Percentiles rank a stretch among this genome's conserved stretches.
These are phyloP conservation scores for Pachliopta kotzebuea DNA, from an alignment of 2,888 invertebrate genomes.

Conservation along the genomic window DNA sequence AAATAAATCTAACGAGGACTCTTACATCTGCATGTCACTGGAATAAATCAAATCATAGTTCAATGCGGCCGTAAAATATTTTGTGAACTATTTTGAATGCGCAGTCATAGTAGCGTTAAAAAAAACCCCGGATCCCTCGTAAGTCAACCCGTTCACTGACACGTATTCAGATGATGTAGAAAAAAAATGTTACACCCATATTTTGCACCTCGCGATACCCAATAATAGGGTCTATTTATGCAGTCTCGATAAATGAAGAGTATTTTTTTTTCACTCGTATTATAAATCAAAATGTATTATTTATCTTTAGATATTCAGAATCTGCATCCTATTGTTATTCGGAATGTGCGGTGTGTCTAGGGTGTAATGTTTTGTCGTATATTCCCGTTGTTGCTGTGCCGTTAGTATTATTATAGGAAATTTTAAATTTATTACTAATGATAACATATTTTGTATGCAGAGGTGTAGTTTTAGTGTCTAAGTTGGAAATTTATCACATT, in stretches of 20 bases:
- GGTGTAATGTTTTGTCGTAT: conserved; percentile 74
- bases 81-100: conserved; percentile 77
- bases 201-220: conserved; percentile 78
- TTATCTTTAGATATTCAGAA: conserved; percentile 78
- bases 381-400: conserved; percentile 45
- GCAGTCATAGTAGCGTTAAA: conserved; percentile 47
- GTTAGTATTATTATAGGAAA: conserved; percentile 49
- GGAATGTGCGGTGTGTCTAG: conserved; percentile 78
- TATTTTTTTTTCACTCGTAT: conserved; percentile 73
- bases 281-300: conserved; percentile 81
- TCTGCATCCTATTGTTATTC: conserved; percentile 80
- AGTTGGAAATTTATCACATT: conserved; percentile 4
- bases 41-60: conserved; percentile 80
- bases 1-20: conserved; percentile 78
- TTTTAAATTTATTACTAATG: conserved; percentile 28
- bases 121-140: conserved; percentile 56
- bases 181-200: conserved; percentile 74
- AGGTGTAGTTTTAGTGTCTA: not conserved
- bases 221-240: conserved; percentile 80
- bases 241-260: conserved; percentile 80
- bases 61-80: conserved; percentile 78
- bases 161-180: conserved; percentile 72
- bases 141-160: conserved; percentile 77
- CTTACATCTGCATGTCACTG: conserved; percentile 78
- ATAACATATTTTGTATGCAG: conserved; percentile 6